Evolutionary conservation across 92 coral and sea anemone genomes (phyloP), one percentile per base, ranked within the genome.

Genomic region (Muricea muricata): DNA sequence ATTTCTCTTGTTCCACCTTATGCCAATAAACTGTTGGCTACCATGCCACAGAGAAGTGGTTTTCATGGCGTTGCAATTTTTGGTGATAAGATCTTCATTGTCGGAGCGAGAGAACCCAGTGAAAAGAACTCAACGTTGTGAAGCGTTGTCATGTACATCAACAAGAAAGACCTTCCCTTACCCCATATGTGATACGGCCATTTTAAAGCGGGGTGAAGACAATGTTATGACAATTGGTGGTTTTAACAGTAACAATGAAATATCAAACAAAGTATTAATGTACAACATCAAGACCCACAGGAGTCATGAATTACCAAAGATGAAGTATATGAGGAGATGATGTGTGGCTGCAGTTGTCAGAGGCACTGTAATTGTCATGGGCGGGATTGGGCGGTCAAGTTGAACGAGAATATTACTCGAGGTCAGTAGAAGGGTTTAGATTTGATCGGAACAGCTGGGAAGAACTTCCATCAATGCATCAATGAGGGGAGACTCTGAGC

Each of bases 321-420:
- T 94, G 98, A 88, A 89, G 70, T 82, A 90, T 40, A 93, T 83
- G 71, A 93, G 98, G 1, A 89, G 91, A 50, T 97, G 98, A 23
- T 94, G 98, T 65, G 79, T 94, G 0, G 97, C 94, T 10, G 89
- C 87, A 30, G 83, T 83, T 20, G 80, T 91, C 89, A 81, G 90
- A 74, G 89, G 84, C 2, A 85, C 82, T 35, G 86, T 94, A 61
- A 82, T 90, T 32, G 94, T 94, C n/a, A 88, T 93, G 13, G 98
- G 98, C 9, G 98, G 98, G 4, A 89, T 86, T 93, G 13, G 98
- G 98, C 9, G 98, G 98, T 4, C 87, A 94, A 29, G 91, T 91
- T 56, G 93, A 52, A 52, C 18, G 83, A 67, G 82, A 68, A 17
- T 93, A 97, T 0, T 70, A 80, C 81, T 77, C 93, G 45, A 48